Base-by-base conservation (phyloP, 1,140 invertebrate species). In the Probaryconus sp. region DNA sequence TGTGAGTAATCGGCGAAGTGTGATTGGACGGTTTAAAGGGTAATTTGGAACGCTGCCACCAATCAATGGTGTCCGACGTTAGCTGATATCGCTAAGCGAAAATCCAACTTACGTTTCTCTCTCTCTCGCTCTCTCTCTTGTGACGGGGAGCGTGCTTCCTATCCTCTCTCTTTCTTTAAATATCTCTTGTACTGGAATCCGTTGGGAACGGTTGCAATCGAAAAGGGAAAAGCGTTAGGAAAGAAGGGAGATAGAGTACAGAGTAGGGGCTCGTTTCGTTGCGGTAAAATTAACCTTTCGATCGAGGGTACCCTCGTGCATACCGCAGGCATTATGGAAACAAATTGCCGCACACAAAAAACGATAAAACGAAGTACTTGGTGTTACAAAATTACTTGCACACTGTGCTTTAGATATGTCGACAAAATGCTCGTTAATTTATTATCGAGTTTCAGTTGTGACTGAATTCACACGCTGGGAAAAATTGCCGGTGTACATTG, bases 11-110 rank as follows among this genome's bases (percentile, higher is more conserved):
- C 77, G 75, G 37, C 40, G 20, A 31, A 56, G 77, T 72, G 64
- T 61, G 76, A 82, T 78, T 64, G 69, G 76, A 77, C 65, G 75
- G 65, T 76, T 81, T 74, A 79, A 79, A 78, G 69, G 74, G 72
- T 81, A 83, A 83, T 84, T 83, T 84, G 81, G 80, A 83, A 79
- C 79, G 69, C 35, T 83, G 83, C 83, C 83, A 82, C 81, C 79
- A 78, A 83, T 84, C 80, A 82, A 81, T 82, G 79, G 67, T 79
- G 69, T 71, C 75, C 77, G 68, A 78, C 74, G 70, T 76, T n/a
- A 53, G 61, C 61, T 72, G 75, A 81, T 81, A 79, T 61, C 75
- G 78, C 51, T 67, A 31, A 78, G 69, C 72, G 79, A 80, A 79
- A 83, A 83, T 83, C 77, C 75, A 61, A 83, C 80, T 81, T 83